These are phyloP conservation scores for Trichechus manatus DNA, from an alignment of 2,113 vertebrate genomes.

Conservation along the genomic window DNA sequence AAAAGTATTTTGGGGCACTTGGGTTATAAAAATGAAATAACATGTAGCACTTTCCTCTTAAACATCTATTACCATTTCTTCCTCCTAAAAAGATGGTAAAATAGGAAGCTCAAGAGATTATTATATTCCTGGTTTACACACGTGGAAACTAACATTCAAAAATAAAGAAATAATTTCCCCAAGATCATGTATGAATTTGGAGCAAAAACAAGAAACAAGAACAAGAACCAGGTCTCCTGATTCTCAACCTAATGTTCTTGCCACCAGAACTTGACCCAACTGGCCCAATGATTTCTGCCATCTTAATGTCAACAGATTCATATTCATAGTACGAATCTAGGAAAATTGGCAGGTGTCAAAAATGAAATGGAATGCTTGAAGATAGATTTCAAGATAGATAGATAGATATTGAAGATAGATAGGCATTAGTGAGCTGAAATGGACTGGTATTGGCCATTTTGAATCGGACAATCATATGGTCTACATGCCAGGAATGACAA, in stretches of 20 bases:
- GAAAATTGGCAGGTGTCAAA: not conserved
- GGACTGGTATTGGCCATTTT: not conserved
- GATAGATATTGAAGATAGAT: not conserved
- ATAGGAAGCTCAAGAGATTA: not conserved
- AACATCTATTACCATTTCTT: not conserved
- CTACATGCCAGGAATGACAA: not conserved
- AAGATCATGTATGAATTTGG: not conserved
- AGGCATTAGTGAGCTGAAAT: not conserved
- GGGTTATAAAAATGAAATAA: conserved; percentile 32
- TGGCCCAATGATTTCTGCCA: not conserved
- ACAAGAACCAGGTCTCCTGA: not conserved
- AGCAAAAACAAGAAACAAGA: not conserved
- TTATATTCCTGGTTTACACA: not conserved
- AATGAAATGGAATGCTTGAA: not conserved
- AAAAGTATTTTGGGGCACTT: not conserved
- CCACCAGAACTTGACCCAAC: not conserved
- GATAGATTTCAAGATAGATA: not conserved
- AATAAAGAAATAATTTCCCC: not conserved
- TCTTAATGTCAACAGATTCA: not conserved
- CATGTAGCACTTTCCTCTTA: not conserved
- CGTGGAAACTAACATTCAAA: conserved; percentile 37
- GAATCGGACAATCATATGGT: not conserved
- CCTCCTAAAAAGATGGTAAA: not conserved
- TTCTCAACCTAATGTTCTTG: not conserved
- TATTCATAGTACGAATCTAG: not conserved